These are phyloP conservation scores for Drosophila nasuta DNA, from an alignment of 1,140 invertebrate genomes.

Conservation along the genomic window DNA sequence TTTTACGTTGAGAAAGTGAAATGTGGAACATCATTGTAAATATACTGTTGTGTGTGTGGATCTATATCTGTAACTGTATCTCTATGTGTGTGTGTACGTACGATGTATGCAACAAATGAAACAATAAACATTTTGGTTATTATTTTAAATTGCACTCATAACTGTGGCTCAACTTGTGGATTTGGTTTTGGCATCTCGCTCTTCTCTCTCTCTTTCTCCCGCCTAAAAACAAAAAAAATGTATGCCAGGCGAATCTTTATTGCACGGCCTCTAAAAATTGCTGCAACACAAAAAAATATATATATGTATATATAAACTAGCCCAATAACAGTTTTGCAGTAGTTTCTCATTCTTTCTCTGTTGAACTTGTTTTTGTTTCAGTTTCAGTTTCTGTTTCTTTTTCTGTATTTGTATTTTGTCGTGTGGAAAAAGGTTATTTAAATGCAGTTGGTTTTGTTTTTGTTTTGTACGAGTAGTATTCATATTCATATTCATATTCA, in stretches of 20 bases:
- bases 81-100: conserved; percentile 24
- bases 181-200: conserved; percentile 17
- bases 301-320: conserved; percentile 15
- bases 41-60: conserved; percentile 5
- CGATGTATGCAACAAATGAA: conserved; percentile 46
- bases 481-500: conserved; percentile 31
- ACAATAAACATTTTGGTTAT: conserved; percentile 44
- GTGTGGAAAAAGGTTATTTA: conserved; percentile 58
- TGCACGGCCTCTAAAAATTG: conserved; percentile 8
- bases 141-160: conserved; percentile 53
- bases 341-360: conserved; percentile 3
- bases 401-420: conserved; percentile 26
- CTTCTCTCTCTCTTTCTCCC: not conserved
- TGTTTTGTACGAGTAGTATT: conserved; percentile 49
- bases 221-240: conserved; percentile 1
- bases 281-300: conserved; percentile 21
- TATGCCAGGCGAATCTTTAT: conserved; percentile 21
- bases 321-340: conserved; percentile 14
- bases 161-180: conserved; percentile 35
- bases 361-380: not conserved
- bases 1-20: not conserved
- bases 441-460: conserved; percentile 51
- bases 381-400: not conserved
- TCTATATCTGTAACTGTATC: conserved; percentile 9
- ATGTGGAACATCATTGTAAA: not conserved